Base-by-base conservation (phyloP, 2,797 vertebrate genomes). In the Numenius phaeopus region DNA sequence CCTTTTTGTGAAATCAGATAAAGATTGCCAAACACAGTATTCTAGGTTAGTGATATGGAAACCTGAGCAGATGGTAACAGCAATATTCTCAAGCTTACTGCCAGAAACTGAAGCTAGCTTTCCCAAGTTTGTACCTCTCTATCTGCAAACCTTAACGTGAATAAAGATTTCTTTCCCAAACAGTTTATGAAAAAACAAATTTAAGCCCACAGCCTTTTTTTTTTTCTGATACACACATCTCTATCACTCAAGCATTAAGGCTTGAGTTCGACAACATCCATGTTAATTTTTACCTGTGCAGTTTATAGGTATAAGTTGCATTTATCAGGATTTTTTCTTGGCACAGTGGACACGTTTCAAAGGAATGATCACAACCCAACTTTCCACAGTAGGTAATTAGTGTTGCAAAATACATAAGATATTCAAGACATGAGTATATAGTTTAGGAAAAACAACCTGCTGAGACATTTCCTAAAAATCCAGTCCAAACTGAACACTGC, bases 311-410 rank as follows among this genome's bases (percentile, higher is more conserved):
- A 62, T 7, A 75, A 89, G 42, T 39, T 24, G 18, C 34, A 46
- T 24, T 81, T 87, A 12, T 50, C 34, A 42, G 29, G 11, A 8
- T 66, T 14, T 44, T 91, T 81, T 40, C 29, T 77, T 57, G 54
- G 20, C 14, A 50, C 3, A 42, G 14, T 24, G 8, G 26, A 88
- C 79, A 49, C 2, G 42, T 90, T 59, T 37, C 49, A 76, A 59
- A 72, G 7, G 39, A 58, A 55, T 29, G 0, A 46, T 72, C 49
- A 47, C 5, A 9, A 1, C 18, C 8, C 29, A 59, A 0, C 44
- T 71, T 71, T 57, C 67, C 44, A 59, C 14, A 71, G 10, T 11
- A 83, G 15, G 23, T 14, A 62, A 69, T 73, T 19, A 66, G 3
- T 44, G 11, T 29, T 29, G 29, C 4, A 87, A 78, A 87, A 78